Conservation (phyloP, 2,888 invertebrate species). For the Ferrisia virgata region DNA sequence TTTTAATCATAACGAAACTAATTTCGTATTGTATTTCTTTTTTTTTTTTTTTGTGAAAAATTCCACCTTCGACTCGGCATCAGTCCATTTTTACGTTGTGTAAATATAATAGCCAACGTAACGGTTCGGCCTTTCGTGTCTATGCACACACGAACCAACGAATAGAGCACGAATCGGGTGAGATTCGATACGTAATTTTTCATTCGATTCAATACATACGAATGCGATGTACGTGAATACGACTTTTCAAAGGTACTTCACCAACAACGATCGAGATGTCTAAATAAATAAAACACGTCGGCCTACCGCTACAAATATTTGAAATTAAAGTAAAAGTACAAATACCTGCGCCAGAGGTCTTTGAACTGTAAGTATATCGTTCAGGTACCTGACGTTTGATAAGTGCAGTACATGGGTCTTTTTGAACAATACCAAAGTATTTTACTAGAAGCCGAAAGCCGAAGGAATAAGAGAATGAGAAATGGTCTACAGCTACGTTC, state of each 20-base stretch:
- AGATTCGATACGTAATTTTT: background rate
- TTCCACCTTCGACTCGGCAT: background rate
- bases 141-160: too few relatives aligned
- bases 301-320: background rate
- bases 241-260: too few relatives aligned
- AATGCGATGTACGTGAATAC: background rate
- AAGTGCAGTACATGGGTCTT: background rate
- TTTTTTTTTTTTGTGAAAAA: background rate
- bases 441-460: too few relatives aligned
- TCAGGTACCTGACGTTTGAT: background rate
- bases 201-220: background rate
- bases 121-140: background rate
- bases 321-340: background rate
- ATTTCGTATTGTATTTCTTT: slow-evolving; percentile 13
- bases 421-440: too few relatives aligned
- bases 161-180: background rate
- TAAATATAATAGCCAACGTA: background rate
- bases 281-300: background rate
- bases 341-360: background rate
- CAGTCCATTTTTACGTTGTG: slow-evolving; percentile 3
- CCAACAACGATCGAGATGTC: background rate
- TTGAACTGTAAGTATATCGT: background rate
- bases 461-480: background rate
- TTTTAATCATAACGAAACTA: slow-evolving; percentile 20
- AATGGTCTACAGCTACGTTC: background rate